Evolutionary conservation across 2,113 vertebrate genomes (phyloP), one percentile per base, ranked within the genome.

Genomic region (Suricata suricatta): DNA sequence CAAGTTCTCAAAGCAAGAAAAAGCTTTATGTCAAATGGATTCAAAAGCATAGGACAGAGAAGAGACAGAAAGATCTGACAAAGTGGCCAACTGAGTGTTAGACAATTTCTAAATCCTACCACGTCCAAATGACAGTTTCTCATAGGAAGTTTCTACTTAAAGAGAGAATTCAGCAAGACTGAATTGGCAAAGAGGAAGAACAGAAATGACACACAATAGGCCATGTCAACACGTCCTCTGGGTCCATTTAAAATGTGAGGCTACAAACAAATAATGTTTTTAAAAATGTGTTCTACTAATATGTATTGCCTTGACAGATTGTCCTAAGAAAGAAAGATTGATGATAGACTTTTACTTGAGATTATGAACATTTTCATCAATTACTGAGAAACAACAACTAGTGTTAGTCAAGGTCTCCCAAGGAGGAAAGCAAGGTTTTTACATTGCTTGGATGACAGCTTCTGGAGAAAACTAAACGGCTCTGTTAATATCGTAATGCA

Each of bases 31-130:
- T 91, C 29, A 97, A 64, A 80, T 5, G 0, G 0, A 92, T 69
- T 29, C 35, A 17, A 17, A 92, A 60, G 29, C 25, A 27, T 13
- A n/a, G 15, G 35, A 82, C 15, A 60, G 6, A 25, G 57, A 97
- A 97, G 96, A 84, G 3, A 15, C 6, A 74, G 4, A 21, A 71
- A 54, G 15, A 96, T 97, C 71, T 82, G 38, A 97, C 50, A 86
- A 94, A 97, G 41, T 64, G 64, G 96, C 80, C 92, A 93, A 31
- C 74, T 82, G 88, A 88, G 47, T 81, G 69, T n/a, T 0, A 3
- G 23, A 84, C 0, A 82, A 76, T 64, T 95, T 74, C 84, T 95
- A 92, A 90, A 77, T 85, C 84, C 60, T 1, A 79, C 57, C 44
- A 85, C 1, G 19, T 93, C 95, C 64, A 82, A 85, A 85, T 57